These are phyloP conservation scores for Cenopis cana DNA, from an alignment of 2,888 invertebrate species.

Conservation along the genomic window DNA sequence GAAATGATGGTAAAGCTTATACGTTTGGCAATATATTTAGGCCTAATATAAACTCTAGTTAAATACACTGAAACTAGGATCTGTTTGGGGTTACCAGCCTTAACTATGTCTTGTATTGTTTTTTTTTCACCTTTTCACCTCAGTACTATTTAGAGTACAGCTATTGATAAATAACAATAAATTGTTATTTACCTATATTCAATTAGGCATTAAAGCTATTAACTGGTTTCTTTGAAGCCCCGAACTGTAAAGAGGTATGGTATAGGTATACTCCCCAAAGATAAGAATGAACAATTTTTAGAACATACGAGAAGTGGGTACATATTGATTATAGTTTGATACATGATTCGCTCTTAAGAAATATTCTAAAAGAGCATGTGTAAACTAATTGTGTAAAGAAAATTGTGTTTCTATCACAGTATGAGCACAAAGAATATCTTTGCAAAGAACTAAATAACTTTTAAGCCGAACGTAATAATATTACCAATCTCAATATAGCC, in stretches of 20 bases:
- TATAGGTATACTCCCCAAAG: neutral
- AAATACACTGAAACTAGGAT: no score
- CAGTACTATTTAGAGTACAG: neutral
- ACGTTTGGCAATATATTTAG: no score
- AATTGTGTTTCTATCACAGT: neutral
- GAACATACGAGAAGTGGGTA: no score
- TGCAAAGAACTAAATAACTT: conserved; percentile 20
- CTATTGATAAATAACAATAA: neutral
- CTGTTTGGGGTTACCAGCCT: neutral
- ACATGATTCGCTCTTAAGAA: neutral
- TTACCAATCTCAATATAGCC: conserved; percentile 43
- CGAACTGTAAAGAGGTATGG: neutral
- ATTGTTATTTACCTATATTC: neutral
- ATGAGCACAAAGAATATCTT: conserved; percentile 7
- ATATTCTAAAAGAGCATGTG: neutral
- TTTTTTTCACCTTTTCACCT: neutral
- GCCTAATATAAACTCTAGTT: no score
- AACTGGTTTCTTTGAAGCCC: no score
- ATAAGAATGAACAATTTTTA: neutral
- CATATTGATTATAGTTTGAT: no score
- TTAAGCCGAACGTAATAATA: conserved; percentile 27
- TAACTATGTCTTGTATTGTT: neutral
- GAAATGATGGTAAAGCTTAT: neutral
- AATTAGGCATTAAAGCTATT: neutral
- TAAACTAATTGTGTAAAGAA: neutral